Conservation (phyloP, 2,888 invertebrate genomes). For the Volucella bombylans region DNA sequence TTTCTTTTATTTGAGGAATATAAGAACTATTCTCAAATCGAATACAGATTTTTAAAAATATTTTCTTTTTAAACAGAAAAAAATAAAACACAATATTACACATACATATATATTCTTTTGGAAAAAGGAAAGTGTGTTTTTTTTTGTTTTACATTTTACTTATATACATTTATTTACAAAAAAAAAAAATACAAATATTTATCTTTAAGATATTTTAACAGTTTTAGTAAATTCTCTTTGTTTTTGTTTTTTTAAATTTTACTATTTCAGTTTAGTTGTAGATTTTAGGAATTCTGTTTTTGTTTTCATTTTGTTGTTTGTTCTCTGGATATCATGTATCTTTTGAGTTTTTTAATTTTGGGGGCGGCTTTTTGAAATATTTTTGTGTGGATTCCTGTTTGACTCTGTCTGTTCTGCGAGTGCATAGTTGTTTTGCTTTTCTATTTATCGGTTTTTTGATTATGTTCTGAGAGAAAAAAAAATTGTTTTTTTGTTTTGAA, state of each 20-base stretch:
- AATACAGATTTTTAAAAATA: constrained; percentile 44
- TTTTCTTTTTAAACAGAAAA: constrained; percentile 3
- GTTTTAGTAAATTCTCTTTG: constrained; percentile 48
- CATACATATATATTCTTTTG: constrained; percentile 22
- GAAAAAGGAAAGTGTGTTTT: constrained; percentile 13
- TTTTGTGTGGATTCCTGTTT: neutral
- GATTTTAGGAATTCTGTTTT: constrained; percentile 8
- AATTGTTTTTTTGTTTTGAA: constrained; percentile 34
- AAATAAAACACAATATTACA: constrained; percentile 16
- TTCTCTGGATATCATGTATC: constrained; percentile 39
- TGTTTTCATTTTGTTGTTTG: no score
- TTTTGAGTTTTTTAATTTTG: constrained; percentile 24
- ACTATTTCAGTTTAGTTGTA: constrained; percentile 39
- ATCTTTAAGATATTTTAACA: constrained; percentile 18
- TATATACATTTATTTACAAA: constrained; percentile 67
- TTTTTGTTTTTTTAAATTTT: constrained; percentile 14
- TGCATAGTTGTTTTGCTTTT: constrained; percentile 32
- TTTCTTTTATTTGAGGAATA: neutral
- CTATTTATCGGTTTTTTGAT: constrained; percentile 12
- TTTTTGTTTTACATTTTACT: constrained; percentile 1
- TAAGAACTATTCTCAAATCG: constrained; percentile 37
- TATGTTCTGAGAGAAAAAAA: constrained; percentile 14
- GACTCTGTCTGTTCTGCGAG: neutral
- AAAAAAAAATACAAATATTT: constrained; percentile 12
- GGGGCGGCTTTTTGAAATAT: neutral